phyloP scores from a whole-genome alignment of 2,888 invertebrate genomes.

The Andricus quercusramuli region DNA sequence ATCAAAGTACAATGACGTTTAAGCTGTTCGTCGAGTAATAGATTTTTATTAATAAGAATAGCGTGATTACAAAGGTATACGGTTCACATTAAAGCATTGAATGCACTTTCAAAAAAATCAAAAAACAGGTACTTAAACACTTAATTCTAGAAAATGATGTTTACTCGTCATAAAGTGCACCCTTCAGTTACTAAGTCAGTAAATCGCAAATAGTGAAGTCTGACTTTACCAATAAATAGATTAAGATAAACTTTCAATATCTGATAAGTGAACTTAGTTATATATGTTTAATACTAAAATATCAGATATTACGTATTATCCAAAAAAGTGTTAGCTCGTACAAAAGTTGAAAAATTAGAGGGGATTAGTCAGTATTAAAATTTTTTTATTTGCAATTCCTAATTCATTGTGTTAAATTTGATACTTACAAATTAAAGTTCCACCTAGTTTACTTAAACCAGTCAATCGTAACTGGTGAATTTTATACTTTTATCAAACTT shows the following conservation, averaged over 20 bases:
- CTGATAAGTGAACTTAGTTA: background rate
- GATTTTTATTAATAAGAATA: too few species aligned
- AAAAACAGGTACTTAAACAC: too few species aligned
- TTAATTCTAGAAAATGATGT: too few species aligned
- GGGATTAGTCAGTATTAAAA: background rate
- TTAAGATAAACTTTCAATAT: background rate
- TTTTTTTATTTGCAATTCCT: background rate
- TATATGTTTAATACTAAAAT: background rate
- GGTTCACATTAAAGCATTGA: too few species aligned
- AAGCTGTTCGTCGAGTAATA: too few species aligned
- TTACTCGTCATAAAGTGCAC: background rate
- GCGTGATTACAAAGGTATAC: too few species aligned
- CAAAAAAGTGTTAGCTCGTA: background rate
- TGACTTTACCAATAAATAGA: background rate
- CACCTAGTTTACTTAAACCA: background rate
- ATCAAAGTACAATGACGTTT: too few species aligned
- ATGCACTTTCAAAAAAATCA: too few species aligned
- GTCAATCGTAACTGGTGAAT: background rate
- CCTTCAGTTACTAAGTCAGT: too few species aligned
- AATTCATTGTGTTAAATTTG: too few species aligned
- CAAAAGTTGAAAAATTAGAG: background rate
- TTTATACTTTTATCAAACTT: background rate
- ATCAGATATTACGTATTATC: background rate
- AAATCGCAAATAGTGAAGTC: background rate
- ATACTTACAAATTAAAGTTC: background rate